These are phyloP conservation scores for Chorisops tibialis DNA, from an alignment of 2,888 invertebrate species.

Conservation along the genomic window DNA sequence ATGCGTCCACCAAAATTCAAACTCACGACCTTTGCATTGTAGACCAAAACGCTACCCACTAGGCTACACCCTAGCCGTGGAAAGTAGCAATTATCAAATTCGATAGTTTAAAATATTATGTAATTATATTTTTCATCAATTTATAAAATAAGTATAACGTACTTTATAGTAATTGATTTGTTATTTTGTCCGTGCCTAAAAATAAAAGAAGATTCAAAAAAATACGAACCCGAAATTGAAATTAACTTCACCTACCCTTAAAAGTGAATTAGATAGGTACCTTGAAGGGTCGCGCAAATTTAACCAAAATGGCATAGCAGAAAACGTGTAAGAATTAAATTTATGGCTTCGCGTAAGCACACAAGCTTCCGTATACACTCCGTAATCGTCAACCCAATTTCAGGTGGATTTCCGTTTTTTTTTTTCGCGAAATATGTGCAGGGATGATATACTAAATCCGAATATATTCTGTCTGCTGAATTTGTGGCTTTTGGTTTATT, in stretches of 20 bases:
- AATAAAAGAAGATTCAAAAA: background rate
- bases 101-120: too few relatives aligned
- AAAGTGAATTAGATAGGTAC: conserved; percentile 16
- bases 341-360: conserved; percentile 11
- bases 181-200: too few relatives aligned
- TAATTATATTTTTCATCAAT: too few relatives aligned
- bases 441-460: background rate
- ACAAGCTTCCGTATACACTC: conserved; percentile 11
- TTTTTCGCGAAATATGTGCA: background rate
- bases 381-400: conserved; percentile 21
- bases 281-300: conserved; percentile 2
- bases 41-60: too few relatives aligned
- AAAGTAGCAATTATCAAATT: too few relatives aligned
- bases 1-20: too few relatives aligned
- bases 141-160: too few relatives aligned
- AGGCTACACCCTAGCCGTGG: too few relatives aligned
- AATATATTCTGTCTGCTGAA: background rate
- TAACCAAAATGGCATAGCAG: background rate
- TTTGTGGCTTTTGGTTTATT: background rate
- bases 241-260: conserved; percentile 19
- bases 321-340: conserved; percentile 24
- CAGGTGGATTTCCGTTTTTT: conserved; percentile 13
- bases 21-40: too few relatives aligned
- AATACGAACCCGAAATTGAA: conserved; percentile 24
- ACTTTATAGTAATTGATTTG: too few relatives aligned